These are phyloP conservation scores for Grapholita molesta DNA, from an alignment of 1,140 invertebrate species.

Conservation along the genomic window DNA sequence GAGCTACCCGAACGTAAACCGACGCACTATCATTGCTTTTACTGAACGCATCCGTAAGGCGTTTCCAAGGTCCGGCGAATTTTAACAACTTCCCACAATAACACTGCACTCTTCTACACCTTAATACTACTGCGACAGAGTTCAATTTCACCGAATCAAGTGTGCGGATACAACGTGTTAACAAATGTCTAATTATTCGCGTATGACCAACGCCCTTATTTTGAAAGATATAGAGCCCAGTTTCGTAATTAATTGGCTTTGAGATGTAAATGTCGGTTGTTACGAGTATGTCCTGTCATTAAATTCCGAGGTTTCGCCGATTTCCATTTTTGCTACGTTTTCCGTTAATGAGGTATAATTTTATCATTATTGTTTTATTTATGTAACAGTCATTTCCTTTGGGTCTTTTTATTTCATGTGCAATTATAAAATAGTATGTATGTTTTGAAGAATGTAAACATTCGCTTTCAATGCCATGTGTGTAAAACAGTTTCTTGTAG, in stretches of 20 bases:
- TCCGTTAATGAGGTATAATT: not conserved
- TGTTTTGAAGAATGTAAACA: conserved; percentile 3
- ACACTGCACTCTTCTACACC: not conserved
- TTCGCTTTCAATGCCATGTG: not conserved
- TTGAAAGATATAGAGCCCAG: conserved; percentile 18
- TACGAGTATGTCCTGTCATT: conserved; percentile 67
- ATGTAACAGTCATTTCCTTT: conserved; percentile 7
- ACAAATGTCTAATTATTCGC: not conserved
- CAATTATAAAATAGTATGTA: conserved; percentile 9
- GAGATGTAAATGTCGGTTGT: conserved; percentile 8
- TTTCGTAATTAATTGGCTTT: not conserved
- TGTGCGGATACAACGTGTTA: not conserved
- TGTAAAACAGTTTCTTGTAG: not conserved
- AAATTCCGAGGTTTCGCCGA: conserved; percentile 61
- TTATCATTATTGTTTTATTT: conserved; percentile 11
- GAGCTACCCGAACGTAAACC: conserved; percentile 43
- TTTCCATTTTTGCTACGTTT: conserved; percentile 61
- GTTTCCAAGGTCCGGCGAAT: conserved; percentile 46
- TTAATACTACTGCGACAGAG: not conserved
- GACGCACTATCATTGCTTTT: conserved; percentile 69
- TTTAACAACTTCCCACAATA: conserved; percentile 6
- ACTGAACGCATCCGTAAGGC: conserved; percentile 61
- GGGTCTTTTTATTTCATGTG: not conserved
- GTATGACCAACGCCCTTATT: conserved; percentile 22
- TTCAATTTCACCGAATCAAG: not conserved